These are phyloP conservation scores for Amphiura filiformis DNA, from an alignment of 35 echinoderm and acorn worm species.

Conservation along the genomic window DNA sequence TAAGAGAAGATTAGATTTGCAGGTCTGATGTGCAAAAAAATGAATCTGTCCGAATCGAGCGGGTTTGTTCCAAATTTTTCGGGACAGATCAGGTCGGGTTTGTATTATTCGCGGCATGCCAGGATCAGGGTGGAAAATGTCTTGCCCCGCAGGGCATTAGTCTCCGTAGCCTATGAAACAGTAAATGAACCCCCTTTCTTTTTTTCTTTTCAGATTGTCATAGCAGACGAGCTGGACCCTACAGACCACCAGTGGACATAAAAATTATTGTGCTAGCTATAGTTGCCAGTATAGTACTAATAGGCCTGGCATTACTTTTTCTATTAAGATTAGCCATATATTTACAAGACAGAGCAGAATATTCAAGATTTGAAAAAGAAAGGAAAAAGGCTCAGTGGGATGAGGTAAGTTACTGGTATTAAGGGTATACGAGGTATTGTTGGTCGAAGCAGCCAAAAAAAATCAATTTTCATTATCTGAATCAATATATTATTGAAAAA, in stretches of 20 bases:
- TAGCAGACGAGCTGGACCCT: background rate
- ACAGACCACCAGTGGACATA: background rate
- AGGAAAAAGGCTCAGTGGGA: conserved; percentile 2
- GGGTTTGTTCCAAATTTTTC: too few relatives aligned
- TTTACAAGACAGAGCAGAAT: conserved; percentile 21
- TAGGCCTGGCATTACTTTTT: background rate
- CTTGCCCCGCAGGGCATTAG: too few relatives aligned
- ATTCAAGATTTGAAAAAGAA: background rate
- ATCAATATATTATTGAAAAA: background rate
- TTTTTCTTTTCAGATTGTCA: background rate
- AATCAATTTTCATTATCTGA: background rate
- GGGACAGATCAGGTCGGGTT: too few relatives aligned
- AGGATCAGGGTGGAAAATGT: too few relatives aligned
- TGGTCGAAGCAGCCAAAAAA: background rate
- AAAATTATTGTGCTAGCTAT: conserved; percentile 15
- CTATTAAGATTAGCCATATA: background rate
- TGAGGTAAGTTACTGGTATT: background rate
- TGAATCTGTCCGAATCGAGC: too few relatives aligned
- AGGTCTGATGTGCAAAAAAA: too few relatives aligned
- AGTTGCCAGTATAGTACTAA: conserved; percentile 15
- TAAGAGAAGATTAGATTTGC: too few relatives aligned
- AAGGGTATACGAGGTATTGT: background rate
- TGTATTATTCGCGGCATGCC: too few relatives aligned
- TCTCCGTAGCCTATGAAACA: too few relatives aligned
- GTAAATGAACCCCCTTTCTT: too few relatives aligned